These are phyloP conservation scores for Hoplostethus mediterraneus DNA, from an alignment of 2,797 vertebrate genomes.

Conservation along the genomic window DNA sequence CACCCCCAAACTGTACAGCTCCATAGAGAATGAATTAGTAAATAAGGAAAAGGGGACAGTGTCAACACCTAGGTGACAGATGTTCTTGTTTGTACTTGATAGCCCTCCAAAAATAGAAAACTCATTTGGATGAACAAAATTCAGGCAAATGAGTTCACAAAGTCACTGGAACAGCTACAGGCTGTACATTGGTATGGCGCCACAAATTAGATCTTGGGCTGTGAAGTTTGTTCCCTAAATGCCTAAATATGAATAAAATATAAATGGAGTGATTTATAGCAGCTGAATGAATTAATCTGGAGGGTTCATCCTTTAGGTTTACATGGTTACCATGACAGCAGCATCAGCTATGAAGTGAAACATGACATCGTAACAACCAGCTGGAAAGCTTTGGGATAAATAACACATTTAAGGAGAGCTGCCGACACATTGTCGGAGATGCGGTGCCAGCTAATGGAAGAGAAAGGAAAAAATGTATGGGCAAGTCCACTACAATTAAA, in stretches of 20 bases:
- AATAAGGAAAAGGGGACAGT: background rate
- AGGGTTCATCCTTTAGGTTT: background rate
- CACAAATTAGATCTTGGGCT: background rate
- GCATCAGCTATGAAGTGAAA: background rate
- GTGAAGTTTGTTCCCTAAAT: background rate
- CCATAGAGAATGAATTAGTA: background rate
- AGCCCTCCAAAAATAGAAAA: no score
- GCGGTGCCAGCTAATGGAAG: background rate
- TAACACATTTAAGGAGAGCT: background rate
- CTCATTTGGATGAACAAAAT: background rate
- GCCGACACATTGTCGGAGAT: background rate
- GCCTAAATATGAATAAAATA: no score
- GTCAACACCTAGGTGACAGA: background rate
- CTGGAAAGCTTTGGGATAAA: background rate
- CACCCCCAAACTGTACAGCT: background rate
- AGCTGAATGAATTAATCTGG: background rate
- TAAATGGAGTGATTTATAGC: background rate
- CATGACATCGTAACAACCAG: background rate
- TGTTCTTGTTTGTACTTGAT: no score
- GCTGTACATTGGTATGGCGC: background rate
- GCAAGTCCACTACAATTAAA: background rate
- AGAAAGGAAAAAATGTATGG: background rate
- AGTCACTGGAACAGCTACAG: background rate
- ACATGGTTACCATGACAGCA: background rate
- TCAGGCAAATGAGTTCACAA: background rate